phyloP scores from a whole-genome alignment of 2,797 vertebrate species.

The Pseudopleuronectes americanus region DNA sequence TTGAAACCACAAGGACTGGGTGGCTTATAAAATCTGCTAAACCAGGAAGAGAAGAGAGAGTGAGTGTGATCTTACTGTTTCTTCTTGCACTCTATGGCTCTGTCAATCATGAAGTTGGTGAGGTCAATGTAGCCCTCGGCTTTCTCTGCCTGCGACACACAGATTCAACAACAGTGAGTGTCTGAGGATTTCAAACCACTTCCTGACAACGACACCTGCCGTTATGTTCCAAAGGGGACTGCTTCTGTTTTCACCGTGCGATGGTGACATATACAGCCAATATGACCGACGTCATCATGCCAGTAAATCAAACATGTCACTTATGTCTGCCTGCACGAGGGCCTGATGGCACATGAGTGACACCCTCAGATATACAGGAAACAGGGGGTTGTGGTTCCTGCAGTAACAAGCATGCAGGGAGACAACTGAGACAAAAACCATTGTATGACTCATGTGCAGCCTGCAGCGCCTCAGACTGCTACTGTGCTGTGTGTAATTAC shows the following conservation, averaged over 20 bases:
- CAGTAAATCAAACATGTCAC: conserved; percentile 20
- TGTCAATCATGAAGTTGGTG: conserved; percentile 92
- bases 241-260: conserved; percentile 9
- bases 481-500: not conserved
- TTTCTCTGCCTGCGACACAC: conserved; percentile 90
- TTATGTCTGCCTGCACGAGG: not conserved
- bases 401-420: not conserved
- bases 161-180: conserved; percentile 22
- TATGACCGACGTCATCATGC: not conserved
- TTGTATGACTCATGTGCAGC: conserved; percentile 48
- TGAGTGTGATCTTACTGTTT: conserved; percentile 90
- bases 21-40: not conserved
- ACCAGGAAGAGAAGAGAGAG: not conserved
- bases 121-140: conserved; percentile 97
- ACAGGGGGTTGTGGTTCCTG: conserved; percentile 1
- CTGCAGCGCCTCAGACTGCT: not conserved
- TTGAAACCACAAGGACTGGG: not conserved
- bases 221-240: not conserved
- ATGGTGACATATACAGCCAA: conserved; percentile 11
- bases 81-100: conserved; percentile 96
- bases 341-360: conserved; percentile 14
- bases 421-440: conserved; percentile 32
- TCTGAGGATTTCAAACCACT: conserved; percentile 37
- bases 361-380: conserved; percentile 38
- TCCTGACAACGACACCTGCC: conserved; percentile 42